Evolutionary conservation across 2,797 vertebrate genomes (phyloP), one percentile per base, ranked within the genome.

Genomic region (Miichthys miiuy): DNA sequence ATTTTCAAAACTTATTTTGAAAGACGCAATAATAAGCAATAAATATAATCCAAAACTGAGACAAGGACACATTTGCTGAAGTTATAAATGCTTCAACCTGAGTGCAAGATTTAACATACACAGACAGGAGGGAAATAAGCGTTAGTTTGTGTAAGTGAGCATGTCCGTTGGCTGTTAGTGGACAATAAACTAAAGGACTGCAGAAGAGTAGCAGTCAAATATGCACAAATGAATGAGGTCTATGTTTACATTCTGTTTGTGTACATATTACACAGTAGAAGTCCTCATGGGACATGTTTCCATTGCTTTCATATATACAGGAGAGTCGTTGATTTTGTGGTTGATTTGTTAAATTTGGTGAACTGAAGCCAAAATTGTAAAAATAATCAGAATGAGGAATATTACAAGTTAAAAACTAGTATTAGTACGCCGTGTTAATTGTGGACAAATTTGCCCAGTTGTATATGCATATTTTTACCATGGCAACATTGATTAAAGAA

Each of bases 1-100:
- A 10, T 63, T 69, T 80, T 51, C 1, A 48, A 34, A 13, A 51
- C 23, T 6, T 58, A 9, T 46, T 68, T 63, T 25, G 6, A 69
- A 38, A 11, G 17, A 25, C 51, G 10, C 23, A 12, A 17, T 18
- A 17, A 12, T 7, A 13, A 6, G n/a, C 4, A 65, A 30, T 13
- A 34, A 21, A 66, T 25, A 27, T 44, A 6, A n/a, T 11, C 13
- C 16, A 30, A 68, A 56, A 34, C 17, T 6, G 5, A 47, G 67
- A 8, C n/a, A 46, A 56, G 30, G 23, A 34, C 23, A 17, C 2
- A n/a, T 48, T 50, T 4, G 2, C 42, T 27, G 14, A 16, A 54
- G 34, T 34, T 42, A 11, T 48, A 30, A 47, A 23, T 61, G n/a
- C 42, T 25, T 11, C 54, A 46, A 25, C 42, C 3, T 7, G 25